Evolutionary conservation across 2,113 vertebrate genomes (phyloP).

Genomic region (Talpa occidentalis): DNA sequence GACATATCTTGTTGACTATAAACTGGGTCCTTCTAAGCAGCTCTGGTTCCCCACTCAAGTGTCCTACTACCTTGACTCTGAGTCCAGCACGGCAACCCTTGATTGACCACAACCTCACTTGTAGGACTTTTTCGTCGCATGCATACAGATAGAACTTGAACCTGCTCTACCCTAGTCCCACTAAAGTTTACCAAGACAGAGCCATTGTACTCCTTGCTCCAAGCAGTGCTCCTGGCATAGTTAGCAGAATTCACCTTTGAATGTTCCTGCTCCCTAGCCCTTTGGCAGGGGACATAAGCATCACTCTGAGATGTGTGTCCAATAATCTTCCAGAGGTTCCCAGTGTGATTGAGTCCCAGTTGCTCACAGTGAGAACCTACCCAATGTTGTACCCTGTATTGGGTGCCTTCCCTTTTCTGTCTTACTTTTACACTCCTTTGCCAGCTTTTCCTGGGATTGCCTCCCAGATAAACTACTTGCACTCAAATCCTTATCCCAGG

Average conservation of each 20-base stretch:
- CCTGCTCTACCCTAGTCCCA: neutral
- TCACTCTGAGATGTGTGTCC: neutral
- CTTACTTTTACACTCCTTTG: conserved; percentile 36
- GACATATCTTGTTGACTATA: neutral
- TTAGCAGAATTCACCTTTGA: conserved; percentile 43
- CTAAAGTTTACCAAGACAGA: conserved; percentile 19
- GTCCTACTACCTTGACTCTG: neutral
- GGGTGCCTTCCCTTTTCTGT: neutral
- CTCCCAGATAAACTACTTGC: conserved; percentile 11
- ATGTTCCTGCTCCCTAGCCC: neutral
- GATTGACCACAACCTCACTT: neutral
- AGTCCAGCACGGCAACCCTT: neutral
- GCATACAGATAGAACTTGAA: neutral
- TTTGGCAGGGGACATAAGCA: neutral
- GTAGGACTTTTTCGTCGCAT: neutral
- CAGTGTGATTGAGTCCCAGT: neutral
- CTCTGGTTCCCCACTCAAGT: neutral
- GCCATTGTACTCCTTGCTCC: neutral
- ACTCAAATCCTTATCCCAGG: neutral
- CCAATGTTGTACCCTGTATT: neutral
- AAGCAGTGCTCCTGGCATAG: neutral
- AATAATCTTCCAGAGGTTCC: neutral
- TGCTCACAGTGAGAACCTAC: neutral
- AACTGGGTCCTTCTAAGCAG: neutral
- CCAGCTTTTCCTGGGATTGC: neutral